Conservation (phyloP, 2,797 vertebrate species). For the Sebastes elongatus region DNA sequence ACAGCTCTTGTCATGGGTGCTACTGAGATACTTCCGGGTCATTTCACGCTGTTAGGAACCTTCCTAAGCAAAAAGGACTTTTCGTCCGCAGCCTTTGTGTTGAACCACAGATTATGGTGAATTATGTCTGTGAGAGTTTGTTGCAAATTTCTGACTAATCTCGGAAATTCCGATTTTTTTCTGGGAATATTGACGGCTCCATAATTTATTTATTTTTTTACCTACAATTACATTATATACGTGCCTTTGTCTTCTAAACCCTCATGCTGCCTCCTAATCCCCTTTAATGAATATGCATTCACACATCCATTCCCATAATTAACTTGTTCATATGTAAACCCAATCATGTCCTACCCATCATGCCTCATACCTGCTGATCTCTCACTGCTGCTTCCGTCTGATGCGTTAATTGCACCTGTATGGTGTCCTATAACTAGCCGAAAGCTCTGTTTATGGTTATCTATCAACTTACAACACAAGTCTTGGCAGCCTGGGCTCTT, state of each 20-base stretch:
- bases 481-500: conserved; percentile 73
- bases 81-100: too few species aligned
- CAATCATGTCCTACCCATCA: conserved; percentile 14
- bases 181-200: too few species aligned
- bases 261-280: not conserved
- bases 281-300: conserved; percentile 45
- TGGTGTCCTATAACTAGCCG: conserved; percentile 79
- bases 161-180: too few species aligned
- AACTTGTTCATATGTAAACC: conserved; percentile 24
- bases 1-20: rapidly evolving
- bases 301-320: conserved; percentile 27
- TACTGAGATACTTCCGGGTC: too few species aligned
- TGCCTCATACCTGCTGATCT: conserved; percentile 23
- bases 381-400: conserved; percentile 11
- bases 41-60: too few species aligned
- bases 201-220: too few species aligned
- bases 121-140: too few species aligned
- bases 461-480: conserved; percentile 78
- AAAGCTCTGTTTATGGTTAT: conserved; percentile 79
- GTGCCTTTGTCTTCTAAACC: conserved; percentile 1
- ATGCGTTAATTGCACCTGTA: conserved; percentile 82
- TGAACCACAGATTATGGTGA: too few species aligned
- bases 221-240: not conserved
- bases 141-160: too few species aligned
- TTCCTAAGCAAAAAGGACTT: too few species aligned